Evolutionary conservation across 1,140 invertebrate species (phyloP), one percentile per base, ranked within the genome.

Genomic region (Psilanteris sp.): DNA sequence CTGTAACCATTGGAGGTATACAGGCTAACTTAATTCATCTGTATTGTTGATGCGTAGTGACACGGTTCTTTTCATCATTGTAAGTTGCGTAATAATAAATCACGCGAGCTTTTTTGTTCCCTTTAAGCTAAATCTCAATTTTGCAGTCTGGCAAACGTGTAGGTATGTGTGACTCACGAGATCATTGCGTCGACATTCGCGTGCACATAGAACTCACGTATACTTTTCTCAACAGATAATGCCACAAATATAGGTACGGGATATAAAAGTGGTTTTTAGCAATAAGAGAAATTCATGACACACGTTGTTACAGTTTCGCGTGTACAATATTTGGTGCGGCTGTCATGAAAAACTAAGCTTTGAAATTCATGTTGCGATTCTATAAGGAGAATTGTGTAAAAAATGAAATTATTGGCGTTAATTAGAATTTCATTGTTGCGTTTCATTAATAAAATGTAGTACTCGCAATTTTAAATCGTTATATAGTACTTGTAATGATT

Each of bases 51-150:
- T 37, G 44, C 39, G 48, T 41, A 64, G 34, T 16, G 34, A 41
- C 27, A 36, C 61, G 26, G 20, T 66, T 54, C 48, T 66, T 68
- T 68, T 55, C 52, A 57, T 68, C 57, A 54, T 8, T 14, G 27
- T 11, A 34, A 6, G 11, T 11, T 44, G 20, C 27, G 48, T 32
- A 55, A 68, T 46, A 44, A 48, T 57, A 68, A 68, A 68, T 68
- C 64, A 22, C 43, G 26, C 32, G 10, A 26, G 16, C 26, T 55
- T 67, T 57, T 54, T 66, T 67, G 29, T 32, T 27, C 20, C 13
- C 10, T 43, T 18, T 16, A 10, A 46, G 43, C 29, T 68, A 68
- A 68, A 68, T 68, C 64, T 68, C 64, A 68, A 68, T 68, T 68
- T 57, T 48, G 52, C 64, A 68, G 52, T 68, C 64, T 24, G 10